Conservation (phyloP, 2,113 vertebrate genomes). For the Gymnarchus niloticus region DNA sequence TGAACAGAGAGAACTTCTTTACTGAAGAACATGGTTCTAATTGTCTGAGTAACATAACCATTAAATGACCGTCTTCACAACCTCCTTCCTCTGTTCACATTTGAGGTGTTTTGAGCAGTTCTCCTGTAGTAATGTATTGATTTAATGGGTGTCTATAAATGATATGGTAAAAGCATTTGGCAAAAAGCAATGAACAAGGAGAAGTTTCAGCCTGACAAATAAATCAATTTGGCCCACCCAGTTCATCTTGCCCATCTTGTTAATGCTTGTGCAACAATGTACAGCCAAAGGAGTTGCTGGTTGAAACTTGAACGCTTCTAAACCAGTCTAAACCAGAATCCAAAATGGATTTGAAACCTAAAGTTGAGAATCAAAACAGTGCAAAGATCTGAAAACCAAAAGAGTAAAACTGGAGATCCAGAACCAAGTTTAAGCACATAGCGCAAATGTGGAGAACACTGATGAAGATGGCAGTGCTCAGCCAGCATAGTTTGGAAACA, state of each 20-base stretch:
- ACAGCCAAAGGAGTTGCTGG: slow-evolving; percentile 22
- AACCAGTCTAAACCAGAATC: no score
- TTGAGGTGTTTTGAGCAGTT: slow-evolving; percentile 31
- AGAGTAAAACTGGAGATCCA: no score
- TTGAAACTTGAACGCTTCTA: slow-evolving; percentile 32
- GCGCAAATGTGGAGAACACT: no score
- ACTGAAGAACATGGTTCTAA: neutral
- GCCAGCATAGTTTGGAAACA: no score
- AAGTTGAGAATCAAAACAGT: no score
- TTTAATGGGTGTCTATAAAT: slow-evolving; percentile 35
- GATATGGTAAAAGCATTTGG: slow-evolving; percentile 37
- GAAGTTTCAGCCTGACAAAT: slow-evolving; percentile 42
- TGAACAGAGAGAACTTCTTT: neutral
- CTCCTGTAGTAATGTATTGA: neutral
- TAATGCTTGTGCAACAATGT: slow-evolving; percentile 41
- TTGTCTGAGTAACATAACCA: neutral
- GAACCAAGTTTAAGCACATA: no score
- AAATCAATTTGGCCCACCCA: slow-evolving; percentile 36
- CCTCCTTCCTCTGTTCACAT: neutral
- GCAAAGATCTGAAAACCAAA: no score
- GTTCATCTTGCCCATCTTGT: slow-evolving; percentile 35
- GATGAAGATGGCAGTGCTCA: no score
- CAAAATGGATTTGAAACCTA: no score
- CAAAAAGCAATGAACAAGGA: slow-evolving; percentile 30
- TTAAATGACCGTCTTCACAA: neutral